Conservation (phyloP, 2,113 vertebrate genomes). For the Meles meles region DNA sequence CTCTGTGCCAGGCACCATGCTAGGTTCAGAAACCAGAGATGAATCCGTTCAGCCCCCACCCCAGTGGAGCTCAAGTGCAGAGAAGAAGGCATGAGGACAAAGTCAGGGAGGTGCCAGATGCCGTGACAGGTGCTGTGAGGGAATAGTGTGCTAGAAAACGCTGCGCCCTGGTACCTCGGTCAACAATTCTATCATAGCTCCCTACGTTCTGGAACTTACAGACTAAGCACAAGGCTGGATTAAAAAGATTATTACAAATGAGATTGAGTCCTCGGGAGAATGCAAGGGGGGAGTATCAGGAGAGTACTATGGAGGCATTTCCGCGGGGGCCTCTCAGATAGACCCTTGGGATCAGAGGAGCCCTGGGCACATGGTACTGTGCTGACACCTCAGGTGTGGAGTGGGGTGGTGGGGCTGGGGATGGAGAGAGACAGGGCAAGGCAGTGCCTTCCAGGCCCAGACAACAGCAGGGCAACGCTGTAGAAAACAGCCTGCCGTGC, state of each 20-base stretch:
- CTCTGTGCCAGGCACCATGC: not conserved
- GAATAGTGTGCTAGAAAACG: not conserved
- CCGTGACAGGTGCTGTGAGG: not conserved
- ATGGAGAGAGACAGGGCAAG: not conserved
- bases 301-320: not conserved
- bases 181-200: not conserved
- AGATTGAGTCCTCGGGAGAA: not conserved
- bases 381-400: not conserved
- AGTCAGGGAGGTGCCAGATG: accelerated
- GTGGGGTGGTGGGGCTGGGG: accelerated
- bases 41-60: not conserved
- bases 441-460: too few species aligned
- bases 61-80: not conserved
- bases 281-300: not conserved
- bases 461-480: not conserved
- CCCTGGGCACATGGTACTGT: not conserved
- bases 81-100: not conserved
- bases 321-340: not conserved
- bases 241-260: not conserved
- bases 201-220: not conserved
- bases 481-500: not conserved
- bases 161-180: too few species aligned
- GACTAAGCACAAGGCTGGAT: not conserved
- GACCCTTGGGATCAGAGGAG: not conserved
- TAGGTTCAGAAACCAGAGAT: not conserved